A percentile compares a stretch with the other conserved stretches of the same genome.
These are phyloP conservation scores for Ormyrus labotus DNA, from an alignment of 2,888 invertebrate genomes.

Conservation along the genomic window DNA sequence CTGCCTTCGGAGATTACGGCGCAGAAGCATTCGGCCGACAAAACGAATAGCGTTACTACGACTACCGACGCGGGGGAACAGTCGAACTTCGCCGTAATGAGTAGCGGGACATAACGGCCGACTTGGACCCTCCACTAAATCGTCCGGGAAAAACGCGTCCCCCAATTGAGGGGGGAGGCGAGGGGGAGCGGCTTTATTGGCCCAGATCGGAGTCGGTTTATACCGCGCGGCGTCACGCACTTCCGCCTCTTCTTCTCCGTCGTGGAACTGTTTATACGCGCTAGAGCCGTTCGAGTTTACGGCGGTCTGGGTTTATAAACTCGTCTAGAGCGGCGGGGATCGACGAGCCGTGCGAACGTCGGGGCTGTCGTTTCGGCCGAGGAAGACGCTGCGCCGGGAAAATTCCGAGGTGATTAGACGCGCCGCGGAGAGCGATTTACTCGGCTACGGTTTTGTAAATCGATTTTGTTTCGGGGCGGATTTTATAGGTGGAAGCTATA, in stretches of 20 bases:
- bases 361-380: too few relatives aligned
- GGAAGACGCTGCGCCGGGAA: not conserved
- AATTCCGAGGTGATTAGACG: not conserved
- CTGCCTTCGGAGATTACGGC: too few relatives aligned
- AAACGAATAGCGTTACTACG: too few relatives aligned
- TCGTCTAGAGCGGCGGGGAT: not conserved
- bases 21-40: too few relatives aligned
- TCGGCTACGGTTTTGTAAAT: too few relatives aligned
- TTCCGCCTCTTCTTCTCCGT: constrained; percentile 29
- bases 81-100: not conserved
- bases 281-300: constrained; percentile 10
- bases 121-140: not conserved
- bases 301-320: not conserved
- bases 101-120: not conserved
- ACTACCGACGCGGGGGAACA: too few relatives aligned
- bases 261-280: constrained; percentile 15
- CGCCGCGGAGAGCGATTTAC: not conserved
- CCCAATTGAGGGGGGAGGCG: too few relatives aligned
- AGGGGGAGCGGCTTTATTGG: not conserved
- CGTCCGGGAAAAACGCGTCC: too few relatives aligned
- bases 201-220: not conserved
- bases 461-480: too few relatives aligned
- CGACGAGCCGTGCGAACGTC: too few relatives aligned
- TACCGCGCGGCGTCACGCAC: not conserved
- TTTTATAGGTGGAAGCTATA: too few relatives aligned